phyloP scores from a whole-genome alignment of 2,888 invertebrate species.

The Microctonus brassicae region DNA sequence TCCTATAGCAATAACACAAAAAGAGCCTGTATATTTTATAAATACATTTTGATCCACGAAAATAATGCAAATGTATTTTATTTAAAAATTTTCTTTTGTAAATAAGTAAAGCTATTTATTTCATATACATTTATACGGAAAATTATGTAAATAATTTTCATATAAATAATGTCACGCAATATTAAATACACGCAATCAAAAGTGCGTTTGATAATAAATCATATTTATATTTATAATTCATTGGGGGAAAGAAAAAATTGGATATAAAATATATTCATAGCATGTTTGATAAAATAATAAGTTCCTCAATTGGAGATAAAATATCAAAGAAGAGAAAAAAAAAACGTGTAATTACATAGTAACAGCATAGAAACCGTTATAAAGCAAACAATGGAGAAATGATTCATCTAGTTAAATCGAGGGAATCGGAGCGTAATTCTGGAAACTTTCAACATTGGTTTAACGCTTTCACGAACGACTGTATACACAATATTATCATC shows the following conservation, averaged over 20 bases:
- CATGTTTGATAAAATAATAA: not conserved
- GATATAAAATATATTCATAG: not conserved
- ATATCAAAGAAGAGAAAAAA: too few species aligned
- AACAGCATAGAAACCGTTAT: slow-evolving; percentile 3
- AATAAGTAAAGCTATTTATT: not conserved
- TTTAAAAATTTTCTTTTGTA: not conserved
- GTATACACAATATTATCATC: slow-evolving; percentile 3
- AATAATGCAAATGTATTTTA: too few species aligned
- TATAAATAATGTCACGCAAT: too few species aligned
- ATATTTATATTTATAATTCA: not conserved
- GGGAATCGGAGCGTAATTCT: slow-evolving; percentile 18
- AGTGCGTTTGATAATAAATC: too few species aligned
- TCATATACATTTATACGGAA: not conserved
- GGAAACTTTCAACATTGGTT: slow-evolving; percentile 5
- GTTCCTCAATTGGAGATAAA: not conserved
- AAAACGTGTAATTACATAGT: slow-evolving; percentile 5
- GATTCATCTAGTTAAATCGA: slow-evolving; percentile 7
- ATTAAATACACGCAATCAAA: too few species aligned
- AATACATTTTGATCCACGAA: too few species aligned
- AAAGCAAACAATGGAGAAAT: slow-evolving; percentile 18
- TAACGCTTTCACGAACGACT: slow-evolving; percentile 4
- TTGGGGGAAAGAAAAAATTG: not conserved
- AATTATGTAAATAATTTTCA: too few species aligned
- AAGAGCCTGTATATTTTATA: too few species aligned
- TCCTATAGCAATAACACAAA: too few species aligned